A percentile compares a stretch with the other conserved stretches of the same genome.
Conservation (phyloP, 2,888 invertebrate genomes). For the Poecilus cupreus region DNA sequence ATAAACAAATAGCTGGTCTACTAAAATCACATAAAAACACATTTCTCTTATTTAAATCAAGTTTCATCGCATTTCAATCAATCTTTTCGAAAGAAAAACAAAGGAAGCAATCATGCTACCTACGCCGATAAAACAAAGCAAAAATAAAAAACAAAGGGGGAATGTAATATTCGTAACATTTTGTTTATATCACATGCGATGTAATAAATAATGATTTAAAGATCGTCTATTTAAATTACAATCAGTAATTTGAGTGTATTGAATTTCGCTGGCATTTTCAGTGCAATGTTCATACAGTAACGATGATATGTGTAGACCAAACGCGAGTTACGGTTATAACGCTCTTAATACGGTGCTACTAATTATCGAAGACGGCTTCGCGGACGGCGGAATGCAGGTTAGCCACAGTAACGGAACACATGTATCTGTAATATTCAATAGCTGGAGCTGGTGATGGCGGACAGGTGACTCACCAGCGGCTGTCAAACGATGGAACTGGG, state of each 20-base stretch:
- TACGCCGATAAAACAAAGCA: background rate
- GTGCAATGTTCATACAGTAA: background rate
- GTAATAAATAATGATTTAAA: too few species aligned
- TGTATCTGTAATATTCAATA: conserved; percentile 49
- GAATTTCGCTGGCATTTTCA: background rate
- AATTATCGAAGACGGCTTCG: conserved; percentile 50
- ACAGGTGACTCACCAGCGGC: conserved; percentile 40
- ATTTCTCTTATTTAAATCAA: background rate
- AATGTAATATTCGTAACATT: too few species aligned
- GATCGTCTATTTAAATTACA: background rate
- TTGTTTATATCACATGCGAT: too few species aligned
- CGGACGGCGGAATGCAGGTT: conserved; percentile 56
- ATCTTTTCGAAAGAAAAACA: background rate
- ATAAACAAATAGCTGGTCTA: background rate
- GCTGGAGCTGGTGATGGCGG: background rate
- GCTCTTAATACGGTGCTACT: conserved; percentile 54
- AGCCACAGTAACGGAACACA: conserved; percentile 53
- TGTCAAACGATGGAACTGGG: conserved; percentile 25
- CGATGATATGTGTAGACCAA: background rate
- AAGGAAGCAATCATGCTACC: background rate
- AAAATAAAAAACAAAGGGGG: background rate
- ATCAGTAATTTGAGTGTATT: background rate
- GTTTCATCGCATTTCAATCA: background rate
- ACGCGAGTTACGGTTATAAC: conserved; percentile 51
- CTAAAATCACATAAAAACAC: background rate